Conservation (phyloP, 2,113 vertebrate genomes). For the Thomomys bottae region DNA sequence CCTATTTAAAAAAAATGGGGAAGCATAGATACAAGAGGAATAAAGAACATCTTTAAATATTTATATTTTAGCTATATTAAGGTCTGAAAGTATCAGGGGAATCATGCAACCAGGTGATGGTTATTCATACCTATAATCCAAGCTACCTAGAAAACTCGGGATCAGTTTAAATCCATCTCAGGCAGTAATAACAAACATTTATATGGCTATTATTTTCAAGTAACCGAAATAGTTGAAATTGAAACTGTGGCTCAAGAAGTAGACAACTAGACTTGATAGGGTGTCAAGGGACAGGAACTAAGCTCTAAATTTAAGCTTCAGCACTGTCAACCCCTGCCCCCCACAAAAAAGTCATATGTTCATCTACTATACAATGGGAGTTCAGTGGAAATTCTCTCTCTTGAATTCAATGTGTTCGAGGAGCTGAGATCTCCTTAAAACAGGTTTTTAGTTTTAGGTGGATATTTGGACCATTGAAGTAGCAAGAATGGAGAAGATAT, state of each 20-base stretch:
- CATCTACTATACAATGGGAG: neutral
- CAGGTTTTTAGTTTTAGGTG: neutral
- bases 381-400: neutral
- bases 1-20: neutral
- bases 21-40: neutral
- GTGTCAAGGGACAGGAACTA: no score
- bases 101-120: neutral
- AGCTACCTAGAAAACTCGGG: no score
- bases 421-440: neutral
- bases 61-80: neutral
- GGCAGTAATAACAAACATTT: no score
- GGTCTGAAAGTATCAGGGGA: neutral
- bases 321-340: no score
- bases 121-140: neutral
- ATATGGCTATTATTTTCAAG: no score
- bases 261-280: no score
- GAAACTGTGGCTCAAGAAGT: no score
- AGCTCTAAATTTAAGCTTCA: no score
- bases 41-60: neutral
- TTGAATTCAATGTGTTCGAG: neutral
- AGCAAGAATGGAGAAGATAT: neutral
- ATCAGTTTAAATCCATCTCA: no score
- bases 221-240: no score
- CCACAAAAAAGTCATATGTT: neutral
- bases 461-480: neutral